Conservation (phyloP, 1,140 invertebrate species). For the Hylaeus volcanicus region DNA sequence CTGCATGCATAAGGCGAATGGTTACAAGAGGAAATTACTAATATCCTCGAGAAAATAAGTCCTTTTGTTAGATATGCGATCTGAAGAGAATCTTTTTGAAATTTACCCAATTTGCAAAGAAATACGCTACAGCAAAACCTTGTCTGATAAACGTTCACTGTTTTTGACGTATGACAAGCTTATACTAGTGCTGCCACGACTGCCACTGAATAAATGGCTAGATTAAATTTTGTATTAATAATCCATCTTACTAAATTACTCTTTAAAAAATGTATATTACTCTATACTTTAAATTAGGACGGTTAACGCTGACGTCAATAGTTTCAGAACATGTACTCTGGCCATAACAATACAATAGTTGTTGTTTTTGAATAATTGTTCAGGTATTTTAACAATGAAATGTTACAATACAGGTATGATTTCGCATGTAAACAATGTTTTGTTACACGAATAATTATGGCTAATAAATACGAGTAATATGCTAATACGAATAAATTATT, state of each 20-base stretch:
- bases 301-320: background rate
- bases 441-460: no score
- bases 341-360: background rate
- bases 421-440: no score
- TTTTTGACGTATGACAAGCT: slow-evolving; percentile 47
- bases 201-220: slow-evolving; percentile 37
- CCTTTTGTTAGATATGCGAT: background rate
- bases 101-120: slow-evolving; percentile 6
- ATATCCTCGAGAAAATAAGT: background rate
- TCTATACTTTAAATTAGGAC: background rate
- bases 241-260: background rate
- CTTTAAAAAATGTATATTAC: background rate
- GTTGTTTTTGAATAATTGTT: background rate
- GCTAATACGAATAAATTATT: background rate
- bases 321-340: background rate
- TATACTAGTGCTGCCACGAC: slow-evolving; percentile 40
- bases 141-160: slow-evolving; percentile 13
- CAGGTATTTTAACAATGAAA: background rate
- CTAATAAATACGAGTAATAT: no score
- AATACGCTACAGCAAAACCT: slow-evolving; percentile 5
- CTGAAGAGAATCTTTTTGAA: background rate
- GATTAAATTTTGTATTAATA: slow-evolving; percentile 27
- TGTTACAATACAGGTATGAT: background rate
- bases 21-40: background rate
- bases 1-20: background rate